These are phyloP conservation scores for Ooceraea biroi DNA, from an alignment of 1,140 invertebrate species.

Conservation along the genomic window DNA sequence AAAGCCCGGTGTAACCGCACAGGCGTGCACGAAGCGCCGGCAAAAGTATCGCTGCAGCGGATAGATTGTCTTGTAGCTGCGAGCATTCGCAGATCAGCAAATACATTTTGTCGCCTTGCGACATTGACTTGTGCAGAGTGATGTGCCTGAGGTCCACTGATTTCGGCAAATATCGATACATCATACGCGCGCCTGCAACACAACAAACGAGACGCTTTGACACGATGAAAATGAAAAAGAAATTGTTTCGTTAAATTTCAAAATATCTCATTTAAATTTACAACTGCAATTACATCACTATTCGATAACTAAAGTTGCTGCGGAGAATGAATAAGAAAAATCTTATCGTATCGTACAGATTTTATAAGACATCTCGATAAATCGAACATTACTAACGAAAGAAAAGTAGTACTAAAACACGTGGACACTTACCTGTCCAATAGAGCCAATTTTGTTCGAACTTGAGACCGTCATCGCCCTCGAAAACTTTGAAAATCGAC, in stretches of 20 bases:
- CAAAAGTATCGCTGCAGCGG: constrained; percentile 93
- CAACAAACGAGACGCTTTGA: constrained; percentile 8
- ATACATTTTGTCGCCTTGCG: constrained; percentile 94
- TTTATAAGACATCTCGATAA: background rate
- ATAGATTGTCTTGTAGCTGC: constrained; percentile 94
- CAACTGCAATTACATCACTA: too few species aligned
- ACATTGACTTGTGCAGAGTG: constrained; percentile 95
- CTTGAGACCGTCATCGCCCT: constrained; percentile 95
- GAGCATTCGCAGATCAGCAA: constrained; percentile 96
- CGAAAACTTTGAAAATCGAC: constrained; percentile 97
- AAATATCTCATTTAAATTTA: too few species aligned
- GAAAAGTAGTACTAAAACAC: background rate
- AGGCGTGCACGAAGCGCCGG: constrained; percentile 94
- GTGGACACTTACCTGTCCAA: constrained; percentile 90
- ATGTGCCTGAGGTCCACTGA: constrained; percentile 94
- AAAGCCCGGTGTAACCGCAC: constrained; percentile 96
- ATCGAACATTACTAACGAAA: background rate
- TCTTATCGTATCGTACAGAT: too few species aligned
- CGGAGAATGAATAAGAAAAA: too few species aligned
- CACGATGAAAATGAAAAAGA: constrained; percentile 3
- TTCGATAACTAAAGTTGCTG: too few species aligned
- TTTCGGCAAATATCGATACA: constrained; percentile 94
- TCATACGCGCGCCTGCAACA: constrained; percentile 90
- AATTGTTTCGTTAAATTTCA: too few species aligned
- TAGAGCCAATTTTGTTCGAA: constrained; percentile 97